Conservation (phyloP, 2,113 vertebrate genomes). For the Paracanthobrama guichenoti region DNA sequence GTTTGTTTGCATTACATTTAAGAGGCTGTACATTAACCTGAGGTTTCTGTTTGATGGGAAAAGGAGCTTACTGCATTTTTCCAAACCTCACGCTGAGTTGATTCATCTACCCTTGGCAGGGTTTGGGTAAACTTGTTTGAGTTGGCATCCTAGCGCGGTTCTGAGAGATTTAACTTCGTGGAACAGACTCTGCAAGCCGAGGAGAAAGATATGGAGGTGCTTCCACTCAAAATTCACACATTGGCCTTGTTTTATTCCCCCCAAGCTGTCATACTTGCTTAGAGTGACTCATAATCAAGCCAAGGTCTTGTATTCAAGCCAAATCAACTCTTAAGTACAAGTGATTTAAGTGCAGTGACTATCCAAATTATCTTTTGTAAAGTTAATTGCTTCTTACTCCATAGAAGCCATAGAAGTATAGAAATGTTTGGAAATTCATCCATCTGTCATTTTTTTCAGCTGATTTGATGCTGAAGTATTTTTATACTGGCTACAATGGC, state of each 20-base stretch:
- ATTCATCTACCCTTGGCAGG: slow-evolving; percentile 48
- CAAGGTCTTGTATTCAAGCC: background rate
- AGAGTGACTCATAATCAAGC: slow-evolving; percentile 15
- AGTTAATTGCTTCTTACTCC: background rate
- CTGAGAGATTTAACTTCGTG: slow-evolving; percentile 42
- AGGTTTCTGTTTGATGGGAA: slow-evolving; percentile 49
- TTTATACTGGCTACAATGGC: background rate
- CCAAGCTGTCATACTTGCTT: background rate
- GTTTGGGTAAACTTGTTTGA: slow-evolving; percentile 56
- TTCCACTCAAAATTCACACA: slow-evolving; percentile 5
- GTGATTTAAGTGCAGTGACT: background rate
- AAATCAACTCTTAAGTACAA: slow-evolving; percentile 4
- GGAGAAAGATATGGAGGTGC: slow-evolving; percentile 11
- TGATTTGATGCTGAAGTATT: background rate
- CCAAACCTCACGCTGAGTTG: slow-evolving; percentile 55
- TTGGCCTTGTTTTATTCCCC: slow-evolving; percentile 11
- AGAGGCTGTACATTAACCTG: slow-evolving; percentile 40
- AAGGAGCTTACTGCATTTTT: slow-evolving; percentile 45
- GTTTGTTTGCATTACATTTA: slow-evolving; percentile 47
- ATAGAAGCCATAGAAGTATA: background rate
- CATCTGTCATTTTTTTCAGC: background rate
- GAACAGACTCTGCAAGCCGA: background rate
- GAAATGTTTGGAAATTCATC: background rate
- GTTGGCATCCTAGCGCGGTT: slow-evolving; percentile 41
- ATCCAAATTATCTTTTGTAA: background rate